Conservation (phyloP, 35 echinoderm and acorn worm genomes). For the Heliocidaris tuberculata region DNA sequence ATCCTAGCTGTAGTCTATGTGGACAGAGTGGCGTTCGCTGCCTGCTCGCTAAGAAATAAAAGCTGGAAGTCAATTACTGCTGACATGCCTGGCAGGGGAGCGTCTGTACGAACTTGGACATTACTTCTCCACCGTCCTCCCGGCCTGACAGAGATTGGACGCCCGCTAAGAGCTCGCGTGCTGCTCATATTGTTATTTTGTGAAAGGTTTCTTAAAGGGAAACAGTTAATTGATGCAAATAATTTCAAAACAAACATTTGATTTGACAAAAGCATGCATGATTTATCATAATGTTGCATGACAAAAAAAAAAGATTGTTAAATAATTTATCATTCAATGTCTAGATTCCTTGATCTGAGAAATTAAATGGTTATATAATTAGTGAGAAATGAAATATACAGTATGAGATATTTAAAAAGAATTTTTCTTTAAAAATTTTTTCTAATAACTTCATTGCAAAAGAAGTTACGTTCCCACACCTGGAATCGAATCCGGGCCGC, state of each 20-base stretch:
- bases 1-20: background rate
- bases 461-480: constrained; percentile 6
- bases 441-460: no score
- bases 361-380: no score
- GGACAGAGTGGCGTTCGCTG: background rate
- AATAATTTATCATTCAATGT: no score
- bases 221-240: background rate
- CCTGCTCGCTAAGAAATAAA: constrained; percentile 1
- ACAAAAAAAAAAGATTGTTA: no score
- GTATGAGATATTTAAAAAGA: no score
- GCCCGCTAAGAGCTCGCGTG: constrained; percentile 4
- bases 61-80: background rate
- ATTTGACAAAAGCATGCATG: no score
- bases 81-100: background rate
- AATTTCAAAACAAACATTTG: background rate
- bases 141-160: constrained; percentile 14
- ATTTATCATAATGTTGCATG: no score
- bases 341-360: no score
- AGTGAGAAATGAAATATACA: no score
- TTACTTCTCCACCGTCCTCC: background rate
- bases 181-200: background rate
- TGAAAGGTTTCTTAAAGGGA: background rate
- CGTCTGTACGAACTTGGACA: background rate
- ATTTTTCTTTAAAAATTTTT: no score
- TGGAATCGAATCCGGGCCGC: constrained; percentile 53